Evolutionary conservation across 2,888 invertebrate species (phyloP).

Genomic region (Epiperipatus broadwayi): DNA sequence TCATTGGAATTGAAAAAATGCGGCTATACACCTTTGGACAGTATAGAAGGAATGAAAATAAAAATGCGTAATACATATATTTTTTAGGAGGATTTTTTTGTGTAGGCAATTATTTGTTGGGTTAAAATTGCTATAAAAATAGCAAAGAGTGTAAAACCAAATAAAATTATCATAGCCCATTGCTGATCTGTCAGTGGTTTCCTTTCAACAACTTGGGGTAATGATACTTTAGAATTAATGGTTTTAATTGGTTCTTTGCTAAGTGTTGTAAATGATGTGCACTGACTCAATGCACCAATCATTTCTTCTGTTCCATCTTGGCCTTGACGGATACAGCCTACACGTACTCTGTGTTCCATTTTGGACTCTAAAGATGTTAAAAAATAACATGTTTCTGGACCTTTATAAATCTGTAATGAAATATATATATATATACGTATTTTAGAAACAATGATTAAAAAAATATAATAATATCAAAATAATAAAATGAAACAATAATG

Average conservation of each 20-base stretch:
- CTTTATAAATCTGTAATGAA: slow-evolving; percentile 31
- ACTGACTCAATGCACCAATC: slow-evolving; percentile 48
- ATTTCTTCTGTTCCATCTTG: slow-evolving; percentile 36
- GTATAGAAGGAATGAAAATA: too few relatives aligned
- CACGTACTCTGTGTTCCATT: slow-evolving; percentile 53
- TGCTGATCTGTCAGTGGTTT: slow-evolving; percentile 37
- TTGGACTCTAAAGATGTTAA: slow-evolving; percentile 46
- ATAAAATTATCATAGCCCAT: slow-evolving; percentile 42
- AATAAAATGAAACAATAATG: too few relatives aligned
- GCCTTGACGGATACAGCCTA: slow-evolving; percentile 50
- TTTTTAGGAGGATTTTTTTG: too few relatives aligned
- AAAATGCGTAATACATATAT: too few relatives aligned
- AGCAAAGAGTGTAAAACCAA: slow-evolving; percentile 40
- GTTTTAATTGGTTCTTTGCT: slow-evolving; percentile 21
- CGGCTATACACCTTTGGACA: too few relatives aligned
- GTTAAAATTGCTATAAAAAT: slow-evolving; percentile 41
- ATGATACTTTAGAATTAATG: slow-evolving; percentile 16
- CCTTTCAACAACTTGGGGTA: slow-evolving; percentile 15
- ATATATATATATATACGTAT: too few relatives aligned
- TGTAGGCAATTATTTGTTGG: slow-evolving; percentile 28
- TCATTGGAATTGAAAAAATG: too few relatives aligned
- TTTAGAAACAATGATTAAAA: too few relatives aligned
- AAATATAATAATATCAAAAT: too few relatives aligned
- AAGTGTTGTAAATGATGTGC: slow-evolving; percentile 39
- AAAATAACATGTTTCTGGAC: slow-evolving; percentile 33